Evolutionary conservation across 1,140 invertebrate genomes (phyloP).

Genomic region (Plodia interpunctella): DNA sequence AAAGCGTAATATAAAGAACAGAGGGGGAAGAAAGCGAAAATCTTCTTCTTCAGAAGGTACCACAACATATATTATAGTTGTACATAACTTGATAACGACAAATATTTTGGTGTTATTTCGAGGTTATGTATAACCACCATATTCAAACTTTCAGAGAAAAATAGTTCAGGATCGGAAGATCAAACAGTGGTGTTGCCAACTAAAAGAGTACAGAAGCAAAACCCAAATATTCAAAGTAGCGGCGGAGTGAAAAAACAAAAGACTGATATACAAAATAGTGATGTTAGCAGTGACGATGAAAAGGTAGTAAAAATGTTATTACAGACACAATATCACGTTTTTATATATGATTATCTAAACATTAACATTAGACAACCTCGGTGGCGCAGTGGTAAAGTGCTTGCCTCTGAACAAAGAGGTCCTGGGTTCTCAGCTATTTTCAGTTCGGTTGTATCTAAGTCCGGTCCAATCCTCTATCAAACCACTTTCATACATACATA

Average conservation of each 20-base stretch:
- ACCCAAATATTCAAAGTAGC: slow-evolving; percentile 59
- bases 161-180: slow-evolving; percentile 59
- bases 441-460: no score
- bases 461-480: no score
- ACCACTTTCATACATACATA: no score
- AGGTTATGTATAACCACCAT: slow-evolving; percentile 14
- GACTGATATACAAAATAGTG: slow-evolving; percentile 30
- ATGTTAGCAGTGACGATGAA: slow-evolving; percentile 45
- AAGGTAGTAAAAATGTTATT: slow-evolving; percentile 33
- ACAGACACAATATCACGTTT: no score
- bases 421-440: no score
- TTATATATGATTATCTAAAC: no score
- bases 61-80: not conserved
- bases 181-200: slow-evolving; percentile 54
- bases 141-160: slow-evolving; percentile 44
- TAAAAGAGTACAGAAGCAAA: slow-evolving; percentile 49
- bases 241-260: slow-evolving; percentile 40
- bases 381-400: no score
- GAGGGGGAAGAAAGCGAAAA: slow-evolving; percentile 61
- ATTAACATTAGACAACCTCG: no score
- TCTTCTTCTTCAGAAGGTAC: slow-evolving; percentile 63
- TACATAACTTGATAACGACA: not conserved
- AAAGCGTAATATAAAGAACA: slow-evolving; percentile 52
- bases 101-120: slow-evolving; percentile 5
- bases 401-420: no score